phyloP scores from a whole-genome alignment of 2,888 invertebrate species.

The Hyles lineata region DNA sequence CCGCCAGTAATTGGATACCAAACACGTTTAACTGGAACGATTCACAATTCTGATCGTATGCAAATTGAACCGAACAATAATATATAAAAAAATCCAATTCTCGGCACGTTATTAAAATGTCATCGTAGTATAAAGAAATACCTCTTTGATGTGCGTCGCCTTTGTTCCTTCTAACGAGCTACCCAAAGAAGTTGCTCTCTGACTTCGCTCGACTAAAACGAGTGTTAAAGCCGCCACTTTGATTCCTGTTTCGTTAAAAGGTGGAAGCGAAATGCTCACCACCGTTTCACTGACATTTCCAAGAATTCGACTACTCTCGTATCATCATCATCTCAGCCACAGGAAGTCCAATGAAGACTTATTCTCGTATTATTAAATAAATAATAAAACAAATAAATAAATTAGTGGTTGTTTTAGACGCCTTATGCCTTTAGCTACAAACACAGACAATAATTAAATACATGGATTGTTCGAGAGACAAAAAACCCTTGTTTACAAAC shows the following conservation, averaged over 20 bases:
- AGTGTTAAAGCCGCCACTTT: conserved; percentile 59
- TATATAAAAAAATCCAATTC: conserved; percentile 63
- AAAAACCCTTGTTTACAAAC: background rate
- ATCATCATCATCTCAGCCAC: too few relatives aligned
- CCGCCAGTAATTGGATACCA: background rate
- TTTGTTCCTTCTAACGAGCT: conserved; percentile 75
- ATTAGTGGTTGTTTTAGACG: background rate
- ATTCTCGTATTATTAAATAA: too few relatives aligned
- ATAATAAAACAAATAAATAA: too few relatives aligned
- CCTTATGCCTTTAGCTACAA: background rate
- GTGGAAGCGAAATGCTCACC: conserved; percentile 49
- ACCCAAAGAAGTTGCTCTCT: conserved; percentile 55
- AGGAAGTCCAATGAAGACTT: too few relatives aligned
- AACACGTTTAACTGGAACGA: conserved; percentile 39
- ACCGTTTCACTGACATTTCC: conserved; percentile 2
- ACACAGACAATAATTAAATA: background rate
- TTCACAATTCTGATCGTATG: conserved; percentile 50
- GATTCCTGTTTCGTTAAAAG: conserved; percentile 54
- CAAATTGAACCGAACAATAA: conserved; percentile 60
- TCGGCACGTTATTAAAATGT: conserved; percentile 64
- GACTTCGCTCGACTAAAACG: conserved; percentile 56
- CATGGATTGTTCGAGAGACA: background rate
- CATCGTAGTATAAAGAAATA: conserved; percentile 65
- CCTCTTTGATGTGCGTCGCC: conserved; percentile 69
- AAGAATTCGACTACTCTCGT: too few relatives aligned